These are phyloP conservation scores for Eumerus sabulonum DNA, from an alignment of 2,888 invertebrate species.

Conservation along the genomic window DNA sequence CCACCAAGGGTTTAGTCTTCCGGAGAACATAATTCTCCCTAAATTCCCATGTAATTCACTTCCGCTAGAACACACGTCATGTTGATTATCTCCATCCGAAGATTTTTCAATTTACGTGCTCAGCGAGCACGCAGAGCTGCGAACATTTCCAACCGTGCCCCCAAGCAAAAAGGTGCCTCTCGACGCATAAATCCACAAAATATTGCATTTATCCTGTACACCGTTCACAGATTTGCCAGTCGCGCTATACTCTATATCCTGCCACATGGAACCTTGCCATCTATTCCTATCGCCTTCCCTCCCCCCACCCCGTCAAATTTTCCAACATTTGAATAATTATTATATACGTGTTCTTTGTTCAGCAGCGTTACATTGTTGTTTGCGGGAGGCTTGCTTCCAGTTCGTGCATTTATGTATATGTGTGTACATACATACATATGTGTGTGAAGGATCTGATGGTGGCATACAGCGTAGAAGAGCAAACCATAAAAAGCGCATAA, in stretches of 20 bases:
- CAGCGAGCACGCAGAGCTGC: conserved; percentile 37
- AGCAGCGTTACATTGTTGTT: conserved; percentile 6
- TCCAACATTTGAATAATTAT: conserved; percentile 64
- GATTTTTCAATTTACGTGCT: conserved; percentile 66
- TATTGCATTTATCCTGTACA: conserved; percentile 57
- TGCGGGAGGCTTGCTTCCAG: conserved; percentile 27
- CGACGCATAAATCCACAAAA: conserved; percentile 63
- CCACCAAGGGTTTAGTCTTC: background rate
- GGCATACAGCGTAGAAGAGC: background rate
- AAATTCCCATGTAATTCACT: conserved; percentile 62
- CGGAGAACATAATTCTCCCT: conserved; percentile 27
- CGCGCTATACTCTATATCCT: no score
- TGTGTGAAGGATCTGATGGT: background rate
- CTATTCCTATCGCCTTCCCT: conserved; percentile 9
- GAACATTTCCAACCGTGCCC: conserved; percentile 38
- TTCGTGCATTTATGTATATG: conserved; percentile 37
- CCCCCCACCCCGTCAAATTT: conserved; percentile 24
- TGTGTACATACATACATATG: background rate
- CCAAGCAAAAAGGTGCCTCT: conserved; percentile 33
- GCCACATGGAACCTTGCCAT: background rate
- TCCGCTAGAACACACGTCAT: conserved; percentile 56
- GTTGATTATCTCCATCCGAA: conserved; percentile 61
- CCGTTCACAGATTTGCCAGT: conserved; percentile 20
- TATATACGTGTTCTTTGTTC: conserved; percentile 49
- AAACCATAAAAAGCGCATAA: conserved; percentile 58